phyloP scores from a whole-genome alignment of 2,797 vertebrate genomes.

The Lepus oiostolus region DNA sequence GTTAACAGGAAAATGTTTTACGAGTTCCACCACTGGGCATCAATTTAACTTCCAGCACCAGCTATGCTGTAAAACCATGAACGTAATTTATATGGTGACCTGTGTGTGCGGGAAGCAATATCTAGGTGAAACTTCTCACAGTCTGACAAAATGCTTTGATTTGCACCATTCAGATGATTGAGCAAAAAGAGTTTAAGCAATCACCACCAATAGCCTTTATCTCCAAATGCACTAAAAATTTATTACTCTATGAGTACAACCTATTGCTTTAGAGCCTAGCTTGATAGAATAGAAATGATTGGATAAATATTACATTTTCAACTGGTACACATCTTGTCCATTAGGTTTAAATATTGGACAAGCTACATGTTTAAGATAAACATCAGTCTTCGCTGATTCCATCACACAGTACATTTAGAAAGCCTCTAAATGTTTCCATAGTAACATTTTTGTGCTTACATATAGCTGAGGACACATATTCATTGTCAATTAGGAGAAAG shows the following conservation, averaged over 20 bases:
- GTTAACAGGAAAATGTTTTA: conserved; percentile 88
- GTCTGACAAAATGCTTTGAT: conserved; percentile 88
- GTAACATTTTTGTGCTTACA: conserved; percentile 80
- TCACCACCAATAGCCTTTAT: conserved; percentile 84
- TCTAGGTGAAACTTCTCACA: conserved; percentile 86
- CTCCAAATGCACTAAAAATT: conserved; percentile 83
- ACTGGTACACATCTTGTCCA: conserved; percentile 79
- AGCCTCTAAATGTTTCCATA: conserved; percentile 75
- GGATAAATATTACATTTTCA: conserved; percentile 86
- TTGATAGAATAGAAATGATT: conserved; percentile 84
- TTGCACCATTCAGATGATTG: conserved; percentile 87
- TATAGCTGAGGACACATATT: conserved; percentile 75
- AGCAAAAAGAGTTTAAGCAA: conserved; percentile 87
- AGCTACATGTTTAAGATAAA: conserved; percentile 80
- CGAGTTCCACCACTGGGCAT: conserved; percentile 85
- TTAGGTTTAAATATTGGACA: conserved; percentile 85
- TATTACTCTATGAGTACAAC: conserved; percentile 78
- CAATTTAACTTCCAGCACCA: conserved; percentile 87
- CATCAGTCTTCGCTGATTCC: conserved; percentile 81
- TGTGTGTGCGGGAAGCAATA: conserved; percentile 82
- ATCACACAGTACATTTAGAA: conserved; percentile 71
- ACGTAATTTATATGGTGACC: conserved; percentile 87
- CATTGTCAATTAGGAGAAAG: conserved; percentile 78
- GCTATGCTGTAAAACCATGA: conserved; percentile 81
- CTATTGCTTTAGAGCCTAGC: conserved; percentile 83